phyloP scores from a whole-genome alignment of 2,797 vertebrate genomes.

The Schizothorax lantsangensis region DNA sequence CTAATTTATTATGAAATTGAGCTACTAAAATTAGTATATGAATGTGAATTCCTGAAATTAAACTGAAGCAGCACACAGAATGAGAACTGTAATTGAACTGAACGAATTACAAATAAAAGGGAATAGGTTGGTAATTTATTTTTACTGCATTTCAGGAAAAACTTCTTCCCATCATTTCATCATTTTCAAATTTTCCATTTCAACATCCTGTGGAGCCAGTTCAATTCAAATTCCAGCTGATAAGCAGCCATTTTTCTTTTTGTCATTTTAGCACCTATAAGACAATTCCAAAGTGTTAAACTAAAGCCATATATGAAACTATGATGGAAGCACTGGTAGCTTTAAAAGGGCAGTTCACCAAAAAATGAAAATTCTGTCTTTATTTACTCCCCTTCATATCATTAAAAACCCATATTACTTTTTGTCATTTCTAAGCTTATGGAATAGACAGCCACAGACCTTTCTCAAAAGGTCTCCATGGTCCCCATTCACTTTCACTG shows the following conservation, averaged over 20 bases:
- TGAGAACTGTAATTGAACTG: background rate
- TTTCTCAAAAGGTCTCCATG: background rate
- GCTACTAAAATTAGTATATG: background rate
- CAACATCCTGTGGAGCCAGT: background rate
- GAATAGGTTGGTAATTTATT: background rate
- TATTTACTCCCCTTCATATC: background rate
- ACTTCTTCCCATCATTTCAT: background rate
- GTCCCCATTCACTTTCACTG: background rate
- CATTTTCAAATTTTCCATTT: background rate
- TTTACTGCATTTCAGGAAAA: background rate
- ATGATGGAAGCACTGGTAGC: slow-evolving; percentile 26
- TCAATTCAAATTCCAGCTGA: background rate
- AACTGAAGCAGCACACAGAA: slow-evolving; percentile 1
- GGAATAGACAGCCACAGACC: background rate
- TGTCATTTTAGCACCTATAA: slow-evolving; percentile 1
- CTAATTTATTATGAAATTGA: background rate
- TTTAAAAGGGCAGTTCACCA: background rate
- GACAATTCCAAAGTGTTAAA: background rate
- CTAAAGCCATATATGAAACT: background rate
- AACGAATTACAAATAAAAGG: background rate
- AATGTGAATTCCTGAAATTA: background rate
- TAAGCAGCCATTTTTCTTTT: background rate
- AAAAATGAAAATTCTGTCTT: background rate
- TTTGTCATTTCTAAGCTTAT: background rate
- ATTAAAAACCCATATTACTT: background rate